Conservation (phyloP, 2,888 invertebrate species). For the Vannuccia rotundouncinata region DNA sequence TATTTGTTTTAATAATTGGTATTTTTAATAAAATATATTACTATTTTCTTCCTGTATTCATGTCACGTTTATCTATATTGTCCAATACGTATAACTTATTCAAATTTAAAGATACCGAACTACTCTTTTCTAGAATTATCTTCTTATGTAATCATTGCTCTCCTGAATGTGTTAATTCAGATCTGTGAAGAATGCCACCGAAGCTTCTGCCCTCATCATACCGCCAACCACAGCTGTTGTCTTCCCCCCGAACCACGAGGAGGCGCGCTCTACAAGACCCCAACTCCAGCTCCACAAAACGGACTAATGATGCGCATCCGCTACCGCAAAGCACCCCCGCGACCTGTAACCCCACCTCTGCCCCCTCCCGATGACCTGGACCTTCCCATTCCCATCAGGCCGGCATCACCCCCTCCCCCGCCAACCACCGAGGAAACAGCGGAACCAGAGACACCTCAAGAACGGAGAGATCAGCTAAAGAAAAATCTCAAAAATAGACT, state of each 20-base stretch:
- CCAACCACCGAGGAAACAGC: background rate
- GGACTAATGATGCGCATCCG: background rate
- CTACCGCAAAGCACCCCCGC: background rate
- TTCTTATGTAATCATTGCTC: too few species aligned
- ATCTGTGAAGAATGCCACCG: background rate
- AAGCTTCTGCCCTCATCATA: slow-evolving; percentile 10
- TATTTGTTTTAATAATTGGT: too few species aligned
- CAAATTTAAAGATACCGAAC: too few species aligned
- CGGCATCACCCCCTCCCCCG: background rate
- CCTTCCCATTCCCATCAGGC: background rate
- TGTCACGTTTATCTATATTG: too few species aligned
- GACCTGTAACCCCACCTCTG: background rate
- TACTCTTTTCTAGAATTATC: too few species aligned
- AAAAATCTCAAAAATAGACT: background rate
- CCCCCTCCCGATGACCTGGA: background rate
- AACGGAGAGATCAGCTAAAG: background rate
- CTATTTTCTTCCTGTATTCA: too few species aligned
- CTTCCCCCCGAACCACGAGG: background rate
- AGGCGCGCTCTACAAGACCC: background rate
- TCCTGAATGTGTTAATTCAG: too few species aligned
- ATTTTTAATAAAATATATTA: too few species aligned
- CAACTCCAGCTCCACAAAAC: background rate
- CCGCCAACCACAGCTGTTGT: slow-evolving; percentile 12
- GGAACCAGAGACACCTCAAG: background rate
- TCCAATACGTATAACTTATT: too few species aligned